Evolutionary conservation across 1,140 invertebrate genomes (phyloP).

Genomic region (Polyergus mexicanus): DNA sequence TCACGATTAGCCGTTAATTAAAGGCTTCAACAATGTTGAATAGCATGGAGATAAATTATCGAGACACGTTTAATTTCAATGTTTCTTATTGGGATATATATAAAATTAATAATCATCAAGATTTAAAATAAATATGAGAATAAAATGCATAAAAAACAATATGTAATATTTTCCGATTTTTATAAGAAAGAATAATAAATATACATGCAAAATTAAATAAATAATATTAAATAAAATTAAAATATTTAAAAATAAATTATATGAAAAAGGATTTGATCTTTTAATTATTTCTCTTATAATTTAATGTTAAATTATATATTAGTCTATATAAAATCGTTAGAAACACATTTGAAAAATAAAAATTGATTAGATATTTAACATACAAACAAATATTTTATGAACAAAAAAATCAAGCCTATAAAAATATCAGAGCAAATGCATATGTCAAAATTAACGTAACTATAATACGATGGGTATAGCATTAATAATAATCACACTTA

Average conservation of each 20-base stretch:
- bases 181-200: not conserved
- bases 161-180: not conserved
- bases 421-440: not conserved
- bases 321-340: not conserved
- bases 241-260: not conserved
- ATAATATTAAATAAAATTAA: not conserved
- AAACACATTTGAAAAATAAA: not conserved
- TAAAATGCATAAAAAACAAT: not conserved
- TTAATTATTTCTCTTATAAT: not conserved
- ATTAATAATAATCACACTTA: not conserved
- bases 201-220: not conserved
- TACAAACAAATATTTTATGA: not conserved
- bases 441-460: not conserved
- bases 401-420: not conserved
- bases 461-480: not conserved
- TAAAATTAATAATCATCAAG: constrained; percentile 5
- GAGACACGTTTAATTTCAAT: not conserved
- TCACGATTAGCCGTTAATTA: constrained; percentile 20
- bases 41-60: not conserved
- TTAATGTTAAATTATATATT: not conserved
- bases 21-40: not conserved
- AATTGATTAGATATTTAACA: not conserved
- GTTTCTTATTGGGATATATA: not conserved
- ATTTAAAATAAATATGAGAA: not conserved
- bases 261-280: not conserved